Conservation (phyloP, 2,888 invertebrate species). For the Chelonus formosanus region DNA sequence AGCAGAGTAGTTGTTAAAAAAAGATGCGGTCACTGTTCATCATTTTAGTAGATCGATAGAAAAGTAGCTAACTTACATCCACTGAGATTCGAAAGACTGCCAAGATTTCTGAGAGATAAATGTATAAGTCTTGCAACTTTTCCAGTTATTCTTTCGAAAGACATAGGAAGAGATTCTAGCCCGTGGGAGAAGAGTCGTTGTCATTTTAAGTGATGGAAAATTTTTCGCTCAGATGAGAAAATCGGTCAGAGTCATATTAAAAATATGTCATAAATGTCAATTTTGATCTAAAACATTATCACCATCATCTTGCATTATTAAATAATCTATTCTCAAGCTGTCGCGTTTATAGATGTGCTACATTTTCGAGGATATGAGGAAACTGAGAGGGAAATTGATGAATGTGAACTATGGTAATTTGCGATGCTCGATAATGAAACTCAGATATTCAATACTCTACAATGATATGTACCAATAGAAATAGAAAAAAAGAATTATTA, state of each 20-base stretch:
- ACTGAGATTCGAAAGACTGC: conserved; percentile 28
- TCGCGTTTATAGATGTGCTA: too few species aligned
- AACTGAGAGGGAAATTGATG: too few species aligned
- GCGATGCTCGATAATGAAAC: too few species aligned
- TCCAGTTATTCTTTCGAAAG: conserved; percentile 36
- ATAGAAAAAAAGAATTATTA: too few species aligned
- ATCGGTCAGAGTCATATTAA: conserved; percentile 6
- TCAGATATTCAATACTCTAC: too few species aligned
- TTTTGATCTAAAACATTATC: too few species aligned
- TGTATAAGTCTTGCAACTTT: conserved; percentile 39
- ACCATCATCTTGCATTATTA: too few species aligned
- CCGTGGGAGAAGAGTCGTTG: conserved; percentile 22
- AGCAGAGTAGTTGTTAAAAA: background rate
- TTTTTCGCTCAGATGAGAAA: background rate
- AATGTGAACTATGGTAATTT: too few species aligned
- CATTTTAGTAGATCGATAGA: background rate
- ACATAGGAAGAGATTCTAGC: conserved; percentile 24
- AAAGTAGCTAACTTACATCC: conserved; percentile 1
- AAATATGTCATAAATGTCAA: too few species aligned
- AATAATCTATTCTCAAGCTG: too few species aligned
- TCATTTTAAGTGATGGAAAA: background rate
- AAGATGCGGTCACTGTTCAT: conserved; percentile 7
- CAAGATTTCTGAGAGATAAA: conserved; percentile 40
- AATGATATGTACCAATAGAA: too few species aligned
- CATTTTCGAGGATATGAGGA: too few species aligned